Percentiles rank a stretch among this genome's conserved stretches.
Conservation (phyloP, 2,113 vertebrate species). For the Passer domesticus region DNA sequence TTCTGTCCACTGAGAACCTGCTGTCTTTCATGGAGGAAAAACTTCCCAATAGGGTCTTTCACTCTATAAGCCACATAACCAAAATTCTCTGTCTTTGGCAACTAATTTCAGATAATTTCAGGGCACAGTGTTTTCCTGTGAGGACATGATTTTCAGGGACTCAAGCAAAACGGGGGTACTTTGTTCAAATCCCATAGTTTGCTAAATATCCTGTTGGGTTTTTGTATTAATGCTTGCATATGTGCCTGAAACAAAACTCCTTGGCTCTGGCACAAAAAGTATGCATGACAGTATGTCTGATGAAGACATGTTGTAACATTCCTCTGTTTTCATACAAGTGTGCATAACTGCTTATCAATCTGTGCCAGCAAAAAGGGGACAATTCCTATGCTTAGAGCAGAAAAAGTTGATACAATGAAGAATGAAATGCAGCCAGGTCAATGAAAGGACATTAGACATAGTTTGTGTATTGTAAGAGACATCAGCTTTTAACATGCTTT, state of each 20-base stretch:
- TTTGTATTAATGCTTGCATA: background rate
- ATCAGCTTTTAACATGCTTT: background rate
- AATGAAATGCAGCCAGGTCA: background rate
- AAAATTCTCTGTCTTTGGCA: background rate
- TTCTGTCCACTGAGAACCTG: background rate
- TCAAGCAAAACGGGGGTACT: background rate
- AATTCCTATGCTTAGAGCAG: background rate
- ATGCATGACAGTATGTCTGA: background rate
- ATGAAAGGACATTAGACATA: background rate
- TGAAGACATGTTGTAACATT: background rate
- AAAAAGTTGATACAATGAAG: background rate
- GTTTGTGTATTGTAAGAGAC: background rate
- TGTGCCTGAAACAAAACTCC: background rate
- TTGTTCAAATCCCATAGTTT: background rate
- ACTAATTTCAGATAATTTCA: background rate
- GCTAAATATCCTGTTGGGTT: background rate
- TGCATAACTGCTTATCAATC: background rate
- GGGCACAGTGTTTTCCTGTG: background rate
- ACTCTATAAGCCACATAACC: background rate
- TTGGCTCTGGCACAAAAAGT: background rate
- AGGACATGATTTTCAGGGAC: background rate
- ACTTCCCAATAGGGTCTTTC: background rate
- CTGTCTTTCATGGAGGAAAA: background rate
- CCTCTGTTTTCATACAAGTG: background rate
- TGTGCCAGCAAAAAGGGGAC: background rate